phyloP scores from a whole-genome alignment of 2,113 vertebrate species.

The Triplophysa dalaica region DNA sequence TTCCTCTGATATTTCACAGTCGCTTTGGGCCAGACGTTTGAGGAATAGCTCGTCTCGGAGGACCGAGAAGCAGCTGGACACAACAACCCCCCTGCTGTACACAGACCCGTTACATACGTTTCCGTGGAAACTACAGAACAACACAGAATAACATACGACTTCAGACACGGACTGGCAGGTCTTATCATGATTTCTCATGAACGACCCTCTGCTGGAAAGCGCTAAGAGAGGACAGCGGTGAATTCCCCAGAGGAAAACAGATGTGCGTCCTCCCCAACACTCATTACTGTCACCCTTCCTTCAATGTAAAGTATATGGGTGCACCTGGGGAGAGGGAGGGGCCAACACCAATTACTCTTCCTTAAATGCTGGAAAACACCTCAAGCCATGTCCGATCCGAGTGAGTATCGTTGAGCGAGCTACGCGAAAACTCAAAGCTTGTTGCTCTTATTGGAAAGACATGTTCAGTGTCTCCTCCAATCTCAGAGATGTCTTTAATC shows the following conservation, averaged over 20 bases:
- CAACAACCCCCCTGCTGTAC: not conserved
- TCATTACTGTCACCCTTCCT: conserved; percentile 51
- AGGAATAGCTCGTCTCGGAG: conserved; percentile 18
- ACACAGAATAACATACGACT: not conserved
- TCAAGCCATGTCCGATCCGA: not conserved
- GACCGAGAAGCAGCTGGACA: not conserved
- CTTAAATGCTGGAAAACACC: conserved; percentile 45
- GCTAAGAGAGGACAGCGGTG: not conserved
- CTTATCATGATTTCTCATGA: not conserved
- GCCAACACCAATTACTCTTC: conserved; percentile 55
- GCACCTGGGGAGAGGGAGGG: conserved; percentile 51
- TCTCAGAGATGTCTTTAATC: not conserved
- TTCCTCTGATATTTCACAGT: not conserved
- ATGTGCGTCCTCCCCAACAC: conserved; percentile 62
- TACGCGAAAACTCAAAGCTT: not conserved
- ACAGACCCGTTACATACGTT: not conserved
- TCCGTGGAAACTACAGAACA: not conserved
- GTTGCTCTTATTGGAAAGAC: not conserved
- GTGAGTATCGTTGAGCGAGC: not conserved
- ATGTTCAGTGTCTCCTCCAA: conserved; percentile 6
- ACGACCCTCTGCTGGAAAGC: not conserved
- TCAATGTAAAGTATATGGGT: conserved; percentile 67
- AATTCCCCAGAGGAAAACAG: conserved; percentile 60
- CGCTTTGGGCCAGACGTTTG: not conserved
- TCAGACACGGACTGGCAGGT: not conserved